Percentiles rank a stretch among this genome's conserved stretches.
Evolutionary conservation across 2,797 vertebrate species (phyloP).

Genomic region (Mustela erminea): DNA sequence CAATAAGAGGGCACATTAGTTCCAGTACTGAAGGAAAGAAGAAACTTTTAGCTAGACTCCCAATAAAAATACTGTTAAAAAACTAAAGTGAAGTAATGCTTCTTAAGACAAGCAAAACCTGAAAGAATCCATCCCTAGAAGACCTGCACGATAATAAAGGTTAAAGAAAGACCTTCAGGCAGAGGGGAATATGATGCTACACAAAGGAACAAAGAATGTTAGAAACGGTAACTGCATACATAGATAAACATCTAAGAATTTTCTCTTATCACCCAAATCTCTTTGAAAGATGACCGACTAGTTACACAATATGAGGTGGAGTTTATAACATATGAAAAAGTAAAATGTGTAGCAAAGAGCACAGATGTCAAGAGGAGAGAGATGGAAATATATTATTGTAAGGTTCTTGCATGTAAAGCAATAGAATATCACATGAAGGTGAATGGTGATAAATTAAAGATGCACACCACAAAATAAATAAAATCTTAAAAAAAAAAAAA

Average conservation of each 20-base stretch:
- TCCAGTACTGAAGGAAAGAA: not conserved
- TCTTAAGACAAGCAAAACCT: not conserved
- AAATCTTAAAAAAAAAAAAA: too few relatives aligned
- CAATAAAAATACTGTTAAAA: not conserved
- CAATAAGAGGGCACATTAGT: not conserved
- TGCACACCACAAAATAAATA: not conserved
- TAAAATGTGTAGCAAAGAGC: slow-evolving; percentile 13
- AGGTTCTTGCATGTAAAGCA: not conserved
- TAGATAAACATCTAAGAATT: not conserved
- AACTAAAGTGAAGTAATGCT: not conserved
- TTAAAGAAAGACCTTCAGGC: not conserved
- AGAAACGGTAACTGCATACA: not conserved
- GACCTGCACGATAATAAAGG: not conserved
- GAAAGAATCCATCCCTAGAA: not conserved
- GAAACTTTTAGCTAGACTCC: not conserved
- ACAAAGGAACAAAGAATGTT: slow-evolving; percentile 6
- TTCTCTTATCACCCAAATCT: slow-evolving; percentile 6
- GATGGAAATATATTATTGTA: not conserved
- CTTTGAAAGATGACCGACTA: not conserved
- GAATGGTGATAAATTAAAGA: slow-evolving; percentile 44
- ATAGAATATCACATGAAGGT: not conserved
- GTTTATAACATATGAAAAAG: slow-evolving; percentile 16
- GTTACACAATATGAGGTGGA: not conserved
- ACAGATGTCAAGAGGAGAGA: not conserved
- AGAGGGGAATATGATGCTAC: not conserved